Conservation (phyloP, 2,888 invertebrate genomes). For the Drosophila prolongata region DNA sequence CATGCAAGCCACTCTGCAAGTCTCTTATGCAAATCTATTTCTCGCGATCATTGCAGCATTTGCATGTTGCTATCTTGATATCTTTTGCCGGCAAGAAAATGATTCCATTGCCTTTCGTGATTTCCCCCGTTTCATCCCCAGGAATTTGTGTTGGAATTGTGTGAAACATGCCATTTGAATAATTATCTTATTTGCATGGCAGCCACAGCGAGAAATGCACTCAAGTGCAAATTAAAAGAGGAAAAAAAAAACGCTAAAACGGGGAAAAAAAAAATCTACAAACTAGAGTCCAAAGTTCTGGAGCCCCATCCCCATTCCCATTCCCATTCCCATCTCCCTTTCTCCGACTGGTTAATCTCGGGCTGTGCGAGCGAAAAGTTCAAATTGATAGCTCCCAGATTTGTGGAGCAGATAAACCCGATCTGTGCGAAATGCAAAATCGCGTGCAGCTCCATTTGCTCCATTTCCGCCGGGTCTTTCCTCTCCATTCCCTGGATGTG, state of each 20-base stretch:
- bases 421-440: constrained; percentile 73
- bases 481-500: background rate
- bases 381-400: constrained; percentile 76
- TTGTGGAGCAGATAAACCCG: constrained; percentile 64
- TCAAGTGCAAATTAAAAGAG: constrained; percentile 74
- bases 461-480: constrained; percentile 9
- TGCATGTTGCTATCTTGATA: constrained; percentile 78
- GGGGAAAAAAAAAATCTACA: constrained; percentile 16
- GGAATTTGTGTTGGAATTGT: constrained; percentile 80
- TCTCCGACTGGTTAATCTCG: constrained; percentile 45
- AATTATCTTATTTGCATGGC: constrained; percentile 83
- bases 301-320: background rate
- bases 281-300: constrained; percentile 70
- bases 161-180: constrained; percentile 84
- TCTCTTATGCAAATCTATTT: constrained; percentile 77
- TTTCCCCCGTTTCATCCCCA: constrained; percentile 43
- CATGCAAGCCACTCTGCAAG: constrained; percentile 57
- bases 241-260: background rate
- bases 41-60: constrained; percentile 76
- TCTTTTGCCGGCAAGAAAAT: constrained; percentile 74
- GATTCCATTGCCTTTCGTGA: constrained; percentile 79
- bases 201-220: constrained; percentile 64
- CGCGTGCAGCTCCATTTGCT: constrained; percentile 66
- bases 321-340: constrained; percentile 10
- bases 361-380: constrained; percentile 67